A percentile compares a stretch with the other conserved stretches of the same genome.
Conservation (phyloP, 2,888 invertebrate species). For the Lasiommata megera region DNA sequence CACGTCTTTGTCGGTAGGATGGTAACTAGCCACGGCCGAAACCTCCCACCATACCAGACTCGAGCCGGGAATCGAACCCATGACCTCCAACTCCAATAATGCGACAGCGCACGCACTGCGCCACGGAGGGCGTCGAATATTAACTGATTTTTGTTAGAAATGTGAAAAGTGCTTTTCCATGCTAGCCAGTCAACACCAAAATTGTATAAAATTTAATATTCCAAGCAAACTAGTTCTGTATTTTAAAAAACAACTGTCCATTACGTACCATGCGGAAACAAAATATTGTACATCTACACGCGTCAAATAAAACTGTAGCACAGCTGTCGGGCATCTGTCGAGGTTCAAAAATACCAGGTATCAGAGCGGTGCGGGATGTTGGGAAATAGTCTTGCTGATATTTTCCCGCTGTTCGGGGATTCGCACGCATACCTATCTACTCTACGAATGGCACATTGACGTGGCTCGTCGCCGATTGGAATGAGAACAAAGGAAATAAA, state of each 20-base stretch:
- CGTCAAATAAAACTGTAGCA: slow-evolving; percentile 63
- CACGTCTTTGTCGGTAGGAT: too few relatives aligned
- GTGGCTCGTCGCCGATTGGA: slow-evolving; percentile 21
- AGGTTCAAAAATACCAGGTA: slow-evolving; percentile 19
- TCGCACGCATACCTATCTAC: slow-evolving; percentile 18
- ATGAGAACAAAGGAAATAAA: slow-evolving; percentile 25
- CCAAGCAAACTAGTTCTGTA: too few relatives aligned
- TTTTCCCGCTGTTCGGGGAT: slow-evolving; percentile 28
- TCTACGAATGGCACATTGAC: slow-evolving; percentile 22
- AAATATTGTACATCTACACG: neutral
- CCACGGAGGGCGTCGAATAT: too few relatives aligned
- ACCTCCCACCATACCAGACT: too few relatives aligned
- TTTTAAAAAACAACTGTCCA: neutral
- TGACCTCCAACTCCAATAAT: too few relatives aligned
- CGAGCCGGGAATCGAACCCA: too few relatives aligned
- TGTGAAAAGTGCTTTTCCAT: too few relatives aligned
- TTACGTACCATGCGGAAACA: neutral
- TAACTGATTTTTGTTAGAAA: too few relatives aligned
- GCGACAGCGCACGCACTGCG: too few relatives aligned
- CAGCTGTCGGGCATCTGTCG: slow-evolving; percentile 22
- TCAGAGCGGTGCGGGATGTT: slow-evolving; percentile 15
- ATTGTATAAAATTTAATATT: too few relatives aligned
- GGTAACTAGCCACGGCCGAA: too few relatives aligned
- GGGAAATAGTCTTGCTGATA: slow-evolving; percentile 31
- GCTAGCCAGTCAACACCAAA: too few relatives aligned